phyloP scores from a whole-genome alignment of 2,113 vertebrate species.

The Perognathus longimembris region DNA sequence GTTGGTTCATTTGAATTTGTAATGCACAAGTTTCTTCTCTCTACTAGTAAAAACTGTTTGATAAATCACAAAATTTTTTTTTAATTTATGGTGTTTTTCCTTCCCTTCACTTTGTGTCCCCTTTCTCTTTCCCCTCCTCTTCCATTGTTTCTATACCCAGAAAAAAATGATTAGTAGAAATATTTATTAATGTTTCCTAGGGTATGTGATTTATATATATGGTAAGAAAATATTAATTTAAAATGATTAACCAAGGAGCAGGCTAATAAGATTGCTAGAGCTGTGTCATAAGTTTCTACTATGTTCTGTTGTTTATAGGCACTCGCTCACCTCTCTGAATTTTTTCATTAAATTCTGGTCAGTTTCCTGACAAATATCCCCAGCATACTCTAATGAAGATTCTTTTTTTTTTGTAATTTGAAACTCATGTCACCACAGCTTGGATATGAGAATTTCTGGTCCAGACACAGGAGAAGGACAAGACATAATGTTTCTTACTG shows the following conservation, averaged over 20 bases:
- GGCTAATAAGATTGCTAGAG: background rate
- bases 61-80: background rate
- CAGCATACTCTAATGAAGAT: background rate
- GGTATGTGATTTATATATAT: background rate
- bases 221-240: background rate
- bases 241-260: background rate
- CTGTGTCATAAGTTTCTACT: background rate
- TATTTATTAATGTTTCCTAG: constrained; percentile 26
- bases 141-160: no score
- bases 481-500: background rate
- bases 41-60: background rate
- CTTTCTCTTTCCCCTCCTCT: no score
- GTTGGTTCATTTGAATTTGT: background rate
- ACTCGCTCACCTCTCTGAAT: background rate
- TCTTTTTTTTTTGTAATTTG: no score
- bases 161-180: background rate
- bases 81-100: background rate
- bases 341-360: background rate
- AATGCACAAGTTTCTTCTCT: constrained; percentile 1
- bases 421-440: background rate
- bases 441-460: background rate
- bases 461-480: background rate
- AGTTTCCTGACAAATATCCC: background rate
- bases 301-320: background rate
- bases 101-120: no score